Evolutionary conservation across 2,113 vertebrate genomes (phyloP).

Genomic region (Acanthisitta chloris): DNA sequence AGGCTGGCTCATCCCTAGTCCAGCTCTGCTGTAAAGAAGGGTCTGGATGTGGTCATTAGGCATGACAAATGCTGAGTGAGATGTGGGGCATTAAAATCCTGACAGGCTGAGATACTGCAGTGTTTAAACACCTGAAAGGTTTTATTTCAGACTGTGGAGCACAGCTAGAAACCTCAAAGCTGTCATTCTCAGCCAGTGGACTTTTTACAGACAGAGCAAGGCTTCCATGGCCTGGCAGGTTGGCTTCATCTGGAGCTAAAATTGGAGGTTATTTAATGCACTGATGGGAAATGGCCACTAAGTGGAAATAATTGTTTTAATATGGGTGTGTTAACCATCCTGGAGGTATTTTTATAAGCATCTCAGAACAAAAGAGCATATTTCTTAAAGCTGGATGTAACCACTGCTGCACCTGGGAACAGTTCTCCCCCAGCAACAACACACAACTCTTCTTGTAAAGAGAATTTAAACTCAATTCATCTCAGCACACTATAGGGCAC

Average conservation of each 20-base stretch:
- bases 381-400: background rate
- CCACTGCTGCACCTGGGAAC: slow-evolving; percentile 20
- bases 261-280: background rate
- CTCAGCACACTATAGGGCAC: background rate
- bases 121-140: background rate
- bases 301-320: slow-evolving; percentile 45
- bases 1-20: background rate
- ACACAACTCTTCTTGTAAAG: background rate
- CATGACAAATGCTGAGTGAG: background rate
- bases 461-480: slow-evolving; percentile 11
- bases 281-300: slow-evolving; percentile 14
- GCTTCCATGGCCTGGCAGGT: background rate
- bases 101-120: background rate
- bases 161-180: background rate
- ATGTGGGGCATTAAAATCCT: background rate
- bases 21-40: background rate
- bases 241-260: background rate
- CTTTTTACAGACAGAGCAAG: background rate
- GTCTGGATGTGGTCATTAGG: background rate
- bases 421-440: slow-evolving; percentile 17
- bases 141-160: slow-evolving; percentile 1
- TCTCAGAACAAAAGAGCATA: background rate
- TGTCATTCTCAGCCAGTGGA: background rate
- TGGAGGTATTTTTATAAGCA: slow-evolving; percentile 2
- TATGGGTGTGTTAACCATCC: slow-evolving; percentile 20